Percentiles rank a stretch among this genome's conserved stretches.
phyloP scores from a whole-genome alignment of 2,797 vertebrate species.

The Scleropages formosus region DNA sequence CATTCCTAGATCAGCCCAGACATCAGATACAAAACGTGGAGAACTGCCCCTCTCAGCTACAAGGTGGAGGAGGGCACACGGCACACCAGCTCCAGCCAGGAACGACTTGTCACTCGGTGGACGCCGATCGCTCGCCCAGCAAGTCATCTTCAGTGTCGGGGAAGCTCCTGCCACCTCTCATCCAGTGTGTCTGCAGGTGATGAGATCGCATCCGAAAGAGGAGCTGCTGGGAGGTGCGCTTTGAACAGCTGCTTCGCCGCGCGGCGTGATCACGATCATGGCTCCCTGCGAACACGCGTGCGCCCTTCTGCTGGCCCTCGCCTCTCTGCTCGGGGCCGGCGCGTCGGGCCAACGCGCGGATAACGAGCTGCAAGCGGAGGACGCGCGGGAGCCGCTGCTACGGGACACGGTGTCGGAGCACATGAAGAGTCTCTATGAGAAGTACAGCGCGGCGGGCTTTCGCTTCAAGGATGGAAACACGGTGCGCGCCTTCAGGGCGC shows the following conservation, averaged over 20 bases:
- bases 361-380: slow-evolving; percentile 40
- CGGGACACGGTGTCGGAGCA: slow-evolving; percentile 83
- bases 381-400: too few relatives aligned
- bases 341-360: slow-evolving; percentile 51
- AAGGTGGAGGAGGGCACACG: too few relatives aligned
- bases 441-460: slow-evolving; percentile 72
- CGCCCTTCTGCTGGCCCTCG: too few relatives aligned
- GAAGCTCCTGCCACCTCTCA: too few relatives aligned
- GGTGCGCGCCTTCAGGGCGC: slow-evolving; percentile 80
- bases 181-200: too few relatives aligned
- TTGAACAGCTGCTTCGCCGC: slow-evolving; percentile 64
- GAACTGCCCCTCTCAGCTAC: background rate
- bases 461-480: slow-evolving; percentile 81
- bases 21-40: slow-evolving; percentile 49
- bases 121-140: too few relatives aligned
- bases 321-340: too few relatives aligned
- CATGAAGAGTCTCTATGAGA: slow-evolving; percentile 87
- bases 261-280: slow-evolving; percentile 52
- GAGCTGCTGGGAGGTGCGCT: slow-evolving; percentile 69
- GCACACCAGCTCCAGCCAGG: too few relatives aligned
- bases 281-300: slow-evolving; percentile 40
- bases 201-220: slow-evolving; percentile 59
- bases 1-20: slow-evolving; percentile 48
- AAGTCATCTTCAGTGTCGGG: too few relatives aligned
- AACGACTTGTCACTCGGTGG: too few relatives aligned